Evolutionary conservation across 2,888 invertebrate genomes (phyloP), one percentile per base, ranked within the genome.

Genomic region (Diachrysia chrysitis): DNA sequence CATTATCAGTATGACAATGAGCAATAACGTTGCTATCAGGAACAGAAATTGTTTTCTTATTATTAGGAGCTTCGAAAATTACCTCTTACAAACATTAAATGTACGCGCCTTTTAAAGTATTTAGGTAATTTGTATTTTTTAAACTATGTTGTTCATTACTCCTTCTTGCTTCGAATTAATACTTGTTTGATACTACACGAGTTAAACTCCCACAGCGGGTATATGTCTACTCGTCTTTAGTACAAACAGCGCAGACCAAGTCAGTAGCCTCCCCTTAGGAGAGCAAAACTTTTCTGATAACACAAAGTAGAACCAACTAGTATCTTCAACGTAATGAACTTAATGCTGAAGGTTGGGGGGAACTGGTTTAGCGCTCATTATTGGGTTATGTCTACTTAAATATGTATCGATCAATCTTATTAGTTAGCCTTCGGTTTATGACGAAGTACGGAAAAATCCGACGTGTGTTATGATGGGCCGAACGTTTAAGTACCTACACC

Each of bases 261-360:
- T 65, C 64, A 63, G 29, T 58, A 37, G 32, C 66, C 59, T 59
- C 67, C 79, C 79, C 75, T 66, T 57, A 62, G 75, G 84, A 83
- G 71, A 63, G 77, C 61, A 73, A 86, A 87, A 90, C 79, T 89
- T 90, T 88, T 85, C 84, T 87, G 84, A 87, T 89, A 90, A 84
- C 78, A 80, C 81, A 79, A 84, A 86, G 86, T 87, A 83, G 78
- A 80, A 84, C 82, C 78, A 84, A 84, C 83, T 80, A 83, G 83
- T 85, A 86, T 85, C 85, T 71, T 73, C 84, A 76, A 70, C 82
- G 82, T 83, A 88, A 88, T 86, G 85, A 88, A 88, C 81, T 88
- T 85, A 83, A 82, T 83, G 83, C 78, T 85, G 81, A 89, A 88
- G 85, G 85, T 86, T 85, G 77, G 77, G 65, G 72, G 81, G 76